Conservation (phyloP, 2,888 invertebrate genomes). For the Callinectes sapidus region DNA sequence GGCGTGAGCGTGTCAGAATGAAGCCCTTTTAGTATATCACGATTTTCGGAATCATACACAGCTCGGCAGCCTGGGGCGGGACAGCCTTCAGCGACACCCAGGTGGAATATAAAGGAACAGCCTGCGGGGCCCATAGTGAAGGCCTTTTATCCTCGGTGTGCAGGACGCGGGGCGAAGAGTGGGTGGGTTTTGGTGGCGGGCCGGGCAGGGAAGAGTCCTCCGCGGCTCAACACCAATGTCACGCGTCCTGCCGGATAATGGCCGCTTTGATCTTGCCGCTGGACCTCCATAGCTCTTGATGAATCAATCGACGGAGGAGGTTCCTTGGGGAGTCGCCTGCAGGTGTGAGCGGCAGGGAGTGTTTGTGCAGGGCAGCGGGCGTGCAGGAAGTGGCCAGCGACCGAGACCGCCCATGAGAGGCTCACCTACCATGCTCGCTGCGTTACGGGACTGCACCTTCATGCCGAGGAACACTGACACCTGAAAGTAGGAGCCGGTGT, state of each 20-base stretch:
- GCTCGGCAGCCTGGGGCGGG: background rate
- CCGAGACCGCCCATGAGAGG: background rate
- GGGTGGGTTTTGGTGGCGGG: background rate
- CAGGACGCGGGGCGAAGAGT: constrained; percentile 8
- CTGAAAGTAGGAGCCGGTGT: background rate
- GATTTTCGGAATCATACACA: constrained; percentile 20
- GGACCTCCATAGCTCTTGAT: constrained; percentile 52
- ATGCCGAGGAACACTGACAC: background rate
- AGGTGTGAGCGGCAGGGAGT: background rate
- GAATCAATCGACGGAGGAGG: constrained; percentile 58
- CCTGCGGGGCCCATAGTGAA: background rate
- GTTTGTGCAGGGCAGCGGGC: constrained; percentile 2
- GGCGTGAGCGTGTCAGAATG: constrained; percentile 5
- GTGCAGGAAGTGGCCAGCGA: background rate
- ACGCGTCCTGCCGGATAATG: constrained; percentile 49
- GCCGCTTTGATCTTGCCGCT: constrained; percentile 59
- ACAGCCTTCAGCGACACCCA: constrained; percentile 24
- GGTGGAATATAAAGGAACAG: background rate
- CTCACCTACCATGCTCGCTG: background rate
- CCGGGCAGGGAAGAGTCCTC: background rate
- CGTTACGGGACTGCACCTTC: background rate
- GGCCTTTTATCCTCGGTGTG: background rate
- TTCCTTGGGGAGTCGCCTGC: constrained; percentile 13
- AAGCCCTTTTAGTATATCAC: background rate
- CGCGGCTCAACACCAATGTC: constrained; percentile 38